Base-by-base conservation (phyloP, 1,140 invertebrate genomes). In the Thaumatotibia leucotreta region DNA sequence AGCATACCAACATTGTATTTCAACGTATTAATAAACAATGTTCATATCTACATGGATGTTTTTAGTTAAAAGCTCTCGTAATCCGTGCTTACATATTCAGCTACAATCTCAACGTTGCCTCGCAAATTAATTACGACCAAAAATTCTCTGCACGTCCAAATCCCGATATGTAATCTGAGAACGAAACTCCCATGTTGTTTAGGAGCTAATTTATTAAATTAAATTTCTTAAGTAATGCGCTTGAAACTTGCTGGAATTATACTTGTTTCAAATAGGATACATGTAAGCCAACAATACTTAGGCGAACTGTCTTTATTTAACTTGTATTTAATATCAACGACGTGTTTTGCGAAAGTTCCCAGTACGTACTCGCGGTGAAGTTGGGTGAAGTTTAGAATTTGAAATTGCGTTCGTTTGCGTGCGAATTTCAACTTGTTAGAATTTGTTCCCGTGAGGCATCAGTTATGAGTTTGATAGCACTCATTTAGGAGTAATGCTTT, bases 291-390 rank as follows among this genome's bases (percentile, higher is more conserved):
- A 83, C 79, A 83, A 79, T 82, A 80, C 83, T 81, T 75, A 72
- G 14, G 73, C 68, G 70, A 78, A 84, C 72, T 82, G 83, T 88
- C 82, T 86, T 86, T 87, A 88, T 84, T 84, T 83, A 85, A 84
- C 77, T 83, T 84, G 79, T 84, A 84, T 86, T 85, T 88, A 86
- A 88, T 88, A 85, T 85, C 63, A 74, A 72, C 68, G 77, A 82
- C 82, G 77, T 84, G 83, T 87, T 83, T 81, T 77, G 70, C 63
- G 64, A 66, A 77, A 84, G 72, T 82, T 82, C 62, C 54, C 62
- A 64, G 61, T 75, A 75, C 72, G 77, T 76, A 74, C 77, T 66
- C 68, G 67, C 66, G 66, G 73, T 73, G 63, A 68, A 82, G 73
- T 82, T 82, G 73, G 62, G 66, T 76, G 72, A 75, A 85, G 74